Percentiles rank a stretch among this genome's conserved stretches.
phyloP scores from a whole-genome alignment of 2,113 vertebrate genomes.

The Tragelaphus strepsiceros region DNA sequence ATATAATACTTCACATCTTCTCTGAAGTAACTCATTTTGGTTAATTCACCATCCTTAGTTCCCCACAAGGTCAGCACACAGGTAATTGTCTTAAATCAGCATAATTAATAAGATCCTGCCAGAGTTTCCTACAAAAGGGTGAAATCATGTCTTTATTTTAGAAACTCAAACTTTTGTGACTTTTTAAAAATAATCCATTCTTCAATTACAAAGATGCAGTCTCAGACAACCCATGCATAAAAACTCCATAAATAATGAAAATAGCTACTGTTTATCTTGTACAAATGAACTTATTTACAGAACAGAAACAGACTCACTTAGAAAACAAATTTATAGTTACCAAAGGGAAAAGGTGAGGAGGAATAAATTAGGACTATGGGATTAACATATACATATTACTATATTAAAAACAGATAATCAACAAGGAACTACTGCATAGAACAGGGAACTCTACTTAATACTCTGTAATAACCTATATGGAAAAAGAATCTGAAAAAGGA shows the following conservation, averaged over 20 bases:
- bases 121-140: not conserved
- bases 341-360: not conserved
- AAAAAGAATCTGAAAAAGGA: not conserved
- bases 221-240: not conserved
- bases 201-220: not conserved
- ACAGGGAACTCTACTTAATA: not conserved
- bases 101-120: not conserved
- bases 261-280: not conserved
- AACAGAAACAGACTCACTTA: not conserved
- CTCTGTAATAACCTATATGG: not conserved
- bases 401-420: not conserved
- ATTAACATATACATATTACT: not conserved
- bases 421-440: not conserved
- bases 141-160: not conserved
- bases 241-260: not conserved
- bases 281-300: not conserved
- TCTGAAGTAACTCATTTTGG: not conserved
- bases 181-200: not conserved
- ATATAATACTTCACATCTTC: not conserved
- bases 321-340: not conserved
- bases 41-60: not conserved
- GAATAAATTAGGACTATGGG: not conserved
- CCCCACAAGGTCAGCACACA: not conserved
- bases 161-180: not conserved
- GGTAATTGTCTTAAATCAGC: not conserved